phyloP scores from a whole-genome alignment of 2,113 vertebrate species.

The Nothoprocta pentlandii region DNA sequence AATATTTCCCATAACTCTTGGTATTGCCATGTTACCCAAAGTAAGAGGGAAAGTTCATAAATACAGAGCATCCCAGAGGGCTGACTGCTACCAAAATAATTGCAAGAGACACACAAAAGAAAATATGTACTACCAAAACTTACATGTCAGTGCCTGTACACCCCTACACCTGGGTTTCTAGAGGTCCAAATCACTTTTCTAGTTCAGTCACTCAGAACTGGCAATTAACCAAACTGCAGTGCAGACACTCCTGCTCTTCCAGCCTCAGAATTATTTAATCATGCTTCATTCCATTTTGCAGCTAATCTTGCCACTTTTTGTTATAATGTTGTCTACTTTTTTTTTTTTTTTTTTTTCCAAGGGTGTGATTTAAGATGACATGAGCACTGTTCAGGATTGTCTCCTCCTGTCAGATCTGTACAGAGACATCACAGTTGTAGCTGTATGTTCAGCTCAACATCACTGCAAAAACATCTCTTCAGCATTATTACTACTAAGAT shows the following conservation, averaged over 20 bases:
- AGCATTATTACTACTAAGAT: not conserved
- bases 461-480: not conserved
- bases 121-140: not conserved
- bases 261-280: not conserved
- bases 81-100: not conserved
- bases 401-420: not conserved
- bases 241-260: not conserved
- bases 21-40: not conserved
- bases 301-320: not conserved
- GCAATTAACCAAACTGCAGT: too few relatives aligned
- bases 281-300: not conserved
- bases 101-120: not conserved
- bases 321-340: not conserved
- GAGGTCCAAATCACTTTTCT: not conserved
- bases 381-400: not conserved
- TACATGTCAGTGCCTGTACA: not conserved
- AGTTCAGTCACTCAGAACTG: not conserved
- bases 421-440: not conserved
- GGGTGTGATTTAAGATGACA: not conserved
- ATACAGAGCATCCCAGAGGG: not conserved
- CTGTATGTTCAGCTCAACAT: not conserved
- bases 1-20: not conserved
- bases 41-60: not conserved
- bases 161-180: not conserved
- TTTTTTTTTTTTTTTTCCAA: not conserved